Conservation (phyloP, 2,797 vertebrate genomes). For the Apogon hyalosoma region DNA sequence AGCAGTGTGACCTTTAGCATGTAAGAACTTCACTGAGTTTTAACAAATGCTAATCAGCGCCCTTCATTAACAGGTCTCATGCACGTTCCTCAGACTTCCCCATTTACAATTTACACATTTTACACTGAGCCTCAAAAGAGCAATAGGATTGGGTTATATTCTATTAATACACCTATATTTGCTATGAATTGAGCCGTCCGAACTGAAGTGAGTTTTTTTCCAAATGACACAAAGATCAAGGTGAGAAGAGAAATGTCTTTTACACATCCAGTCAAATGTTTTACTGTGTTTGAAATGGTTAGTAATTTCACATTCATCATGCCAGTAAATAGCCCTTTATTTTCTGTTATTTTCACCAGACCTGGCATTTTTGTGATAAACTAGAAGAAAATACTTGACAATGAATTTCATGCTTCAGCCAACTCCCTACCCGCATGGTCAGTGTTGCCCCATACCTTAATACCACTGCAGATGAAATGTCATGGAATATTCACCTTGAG, state of each 20-base stretch:
- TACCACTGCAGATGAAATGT: conserved; percentile 64
- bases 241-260: conserved; percentile 51
- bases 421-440: conserved; percentile 45
- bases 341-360: conserved; percentile 35
- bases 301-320: conserved; percentile 43
- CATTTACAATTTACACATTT: conserved; percentile 70
- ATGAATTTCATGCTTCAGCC: conserved; percentile 69
- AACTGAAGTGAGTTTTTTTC: conserved; percentile 58
- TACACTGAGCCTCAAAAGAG: conserved; percentile 66
- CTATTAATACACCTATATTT: conserved; percentile 67
- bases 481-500: conserved; percentile 64
- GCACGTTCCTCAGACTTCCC: conserved; percentile 23
- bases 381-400: conserved; percentile 57
- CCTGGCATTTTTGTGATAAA: conserved; percentile 28
- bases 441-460: conserved; percentile 54
- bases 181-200: conserved; percentile 58
- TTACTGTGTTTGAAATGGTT: conserved; percentile 33
- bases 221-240: conserved; percentile 42
- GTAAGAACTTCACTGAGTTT: conserved; percentile 83
- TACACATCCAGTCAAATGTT: conserved; percentile 47
- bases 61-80: conserved; percentile 79
- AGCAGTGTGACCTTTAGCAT: conserved; percentile 84
- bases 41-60: conserved; percentile 86
- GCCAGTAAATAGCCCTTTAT: conserved; percentile 34
- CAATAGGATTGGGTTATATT: conserved; percentile 69